Conservation (phyloP, 2,113 vertebrate species). For the Muscicapa adusta region DNA sequence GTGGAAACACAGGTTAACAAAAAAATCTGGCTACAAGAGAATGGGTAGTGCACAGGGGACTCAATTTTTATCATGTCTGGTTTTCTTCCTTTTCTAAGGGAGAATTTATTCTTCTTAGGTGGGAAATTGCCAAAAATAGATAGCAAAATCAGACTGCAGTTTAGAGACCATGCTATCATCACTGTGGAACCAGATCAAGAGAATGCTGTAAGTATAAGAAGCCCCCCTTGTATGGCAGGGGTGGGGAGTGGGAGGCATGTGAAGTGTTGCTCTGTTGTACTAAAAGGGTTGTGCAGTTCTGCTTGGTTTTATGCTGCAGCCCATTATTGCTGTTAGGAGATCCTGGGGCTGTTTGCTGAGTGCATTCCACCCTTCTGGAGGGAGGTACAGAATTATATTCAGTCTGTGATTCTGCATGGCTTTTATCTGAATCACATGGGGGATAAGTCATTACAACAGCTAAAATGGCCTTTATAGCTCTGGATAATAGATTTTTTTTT, state of each 20-base stretch:
- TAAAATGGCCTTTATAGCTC: neutral
- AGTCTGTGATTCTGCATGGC: neutral
- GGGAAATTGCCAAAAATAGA: slow-evolving; percentile 76
- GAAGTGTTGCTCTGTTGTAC: neutral
- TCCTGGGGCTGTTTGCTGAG: neutral
- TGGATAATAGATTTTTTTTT: neutral
- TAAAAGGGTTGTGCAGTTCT: neutral
- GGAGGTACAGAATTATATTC: neutral
- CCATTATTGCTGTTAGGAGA: neutral
- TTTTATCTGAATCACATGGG: neutral
- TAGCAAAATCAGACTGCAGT: slow-evolving; percentile 76
- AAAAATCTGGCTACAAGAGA: neutral
- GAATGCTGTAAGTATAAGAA: slow-evolving; percentile 71
- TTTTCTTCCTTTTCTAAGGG: neutral
- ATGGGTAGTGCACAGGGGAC: neutral
- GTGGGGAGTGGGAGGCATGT: accelerated
- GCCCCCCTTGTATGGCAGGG: neutral
- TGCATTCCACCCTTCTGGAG: neutral
- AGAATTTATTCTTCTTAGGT: slow-evolving; percentile 48
- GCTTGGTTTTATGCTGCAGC: neutral
- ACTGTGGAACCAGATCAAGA: slow-evolving; percentile 77
- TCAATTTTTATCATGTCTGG: accelerated
- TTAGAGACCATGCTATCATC: slow-evolving; percentile 78
- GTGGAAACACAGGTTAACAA: neutral
- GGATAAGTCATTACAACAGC: neutral